Conservation (phyloP, 1,140 invertebrate genomes). For the Psilanteris sp. region DNA sequence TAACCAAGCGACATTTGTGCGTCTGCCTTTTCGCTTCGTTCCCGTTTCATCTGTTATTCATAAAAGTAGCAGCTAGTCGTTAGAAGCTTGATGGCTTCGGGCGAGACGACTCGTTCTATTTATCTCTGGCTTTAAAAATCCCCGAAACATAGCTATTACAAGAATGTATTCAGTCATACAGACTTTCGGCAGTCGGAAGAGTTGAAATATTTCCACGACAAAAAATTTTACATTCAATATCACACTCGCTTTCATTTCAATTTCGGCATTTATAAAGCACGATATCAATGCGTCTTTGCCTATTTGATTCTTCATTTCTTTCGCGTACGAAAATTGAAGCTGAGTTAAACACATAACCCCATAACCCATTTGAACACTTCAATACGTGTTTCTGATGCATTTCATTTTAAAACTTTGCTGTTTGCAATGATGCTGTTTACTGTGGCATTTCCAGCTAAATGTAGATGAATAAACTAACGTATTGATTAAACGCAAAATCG, state of each 20-base stretch:
- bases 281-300: too few species aligned
- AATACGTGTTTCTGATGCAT: background rate
- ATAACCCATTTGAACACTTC: background rate
- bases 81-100: slow-evolving; percentile 40
- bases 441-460: too few species aligned
- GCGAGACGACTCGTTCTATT: slow-evolving; percentile 15
- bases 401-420: slow-evolving; percentile 1
- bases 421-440: background rate
- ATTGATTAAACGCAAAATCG: slow-evolving; percentile 3
- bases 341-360: slow-evolving; percentile 10
- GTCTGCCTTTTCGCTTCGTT: slow-evolving; percentile 24
- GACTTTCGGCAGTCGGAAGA: too few species aligned
- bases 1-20: slow-evolving; percentile 16
- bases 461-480: background rate
- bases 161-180: slow-evolving; percentile 3
- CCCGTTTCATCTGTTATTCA: slow-evolving; percentile 53
- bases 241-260: background rate
- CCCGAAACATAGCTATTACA: slow-evolving; percentile 4
- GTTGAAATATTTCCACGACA: background rate
- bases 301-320: too few species aligned
- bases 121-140: slow-evolving; percentile 16
- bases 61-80: slow-evolving; percentile 42
- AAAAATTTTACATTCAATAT: slow-evolving; percentile 9
- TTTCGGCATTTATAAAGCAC: slow-evolving; percentile 16
- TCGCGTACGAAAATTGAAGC: too few species aligned